Percentiles rank a stretch among this genome's conserved stretches.
These are phyloP conservation scores for Bilobella aurantiaca DNA, from an alignment of 1,140 invertebrate species.

Conservation along the genomic window DNA sequence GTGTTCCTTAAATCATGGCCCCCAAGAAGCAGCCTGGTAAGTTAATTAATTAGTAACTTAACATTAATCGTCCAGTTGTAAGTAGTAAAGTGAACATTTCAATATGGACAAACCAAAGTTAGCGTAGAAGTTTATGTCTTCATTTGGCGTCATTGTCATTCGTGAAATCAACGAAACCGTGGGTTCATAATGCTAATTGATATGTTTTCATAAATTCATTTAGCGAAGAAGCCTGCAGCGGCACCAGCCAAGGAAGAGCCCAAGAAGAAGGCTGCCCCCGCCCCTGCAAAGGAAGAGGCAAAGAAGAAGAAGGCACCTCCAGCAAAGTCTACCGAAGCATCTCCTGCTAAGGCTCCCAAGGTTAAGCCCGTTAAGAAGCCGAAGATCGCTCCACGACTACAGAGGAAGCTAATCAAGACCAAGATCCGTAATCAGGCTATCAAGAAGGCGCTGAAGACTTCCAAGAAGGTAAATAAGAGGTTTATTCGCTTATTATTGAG, in stretches of 20 bases:
- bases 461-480: constrained; percentile 58
- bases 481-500: not conserved
- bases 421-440: constrained; percentile 33
- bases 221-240: too few relatives aligned
- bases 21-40: not conserved
- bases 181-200: not conserved
- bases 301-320: constrained; percentile 19
- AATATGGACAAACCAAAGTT: too few relatives aligned
- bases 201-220: not conserved
- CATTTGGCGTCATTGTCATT: too few relatives aligned
- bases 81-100: too few relatives aligned
- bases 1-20: not conserved
- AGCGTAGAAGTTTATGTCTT: too few relatives aligned
- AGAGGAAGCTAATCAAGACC: constrained; percentile 23
- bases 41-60: constrained; percentile 1
- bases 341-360: constrained; percentile 43
- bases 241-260: too few relatives aligned
- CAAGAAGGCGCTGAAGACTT: constrained; percentile 55
- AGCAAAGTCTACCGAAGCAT: constrained; percentile 15
- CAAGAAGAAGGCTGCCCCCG: constrained; percentile 40
- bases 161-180: not conserved
- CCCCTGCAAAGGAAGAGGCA: constrained; percentile 36
- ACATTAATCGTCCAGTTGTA: too few relatives aligned
- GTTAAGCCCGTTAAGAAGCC: constrained; percentile 45
- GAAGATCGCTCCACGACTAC: constrained; percentile 26